These are phyloP conservation scores for Daubentonia madagascariensis DNA, from an alignment of 2,113 vertebrate species.

Conservation along the genomic window DNA sequence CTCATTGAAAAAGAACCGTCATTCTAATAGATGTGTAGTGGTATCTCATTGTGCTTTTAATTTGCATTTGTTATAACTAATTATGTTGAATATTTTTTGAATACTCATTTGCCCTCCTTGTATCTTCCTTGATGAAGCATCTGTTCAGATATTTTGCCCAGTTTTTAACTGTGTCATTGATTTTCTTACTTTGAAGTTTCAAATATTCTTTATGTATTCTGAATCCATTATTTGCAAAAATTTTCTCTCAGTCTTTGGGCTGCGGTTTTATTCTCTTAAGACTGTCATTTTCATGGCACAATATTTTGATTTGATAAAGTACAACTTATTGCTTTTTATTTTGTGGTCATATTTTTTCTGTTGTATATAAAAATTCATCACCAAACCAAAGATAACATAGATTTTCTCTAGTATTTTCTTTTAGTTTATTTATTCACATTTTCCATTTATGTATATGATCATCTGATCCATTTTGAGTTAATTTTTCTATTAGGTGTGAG, in stretches of 20 bases:
- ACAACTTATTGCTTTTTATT: not conserved
- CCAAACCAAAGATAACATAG: not conserved
- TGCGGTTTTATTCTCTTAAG: not conserved
- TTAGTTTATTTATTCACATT: not conserved
- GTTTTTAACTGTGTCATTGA: not conserved
- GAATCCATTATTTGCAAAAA: not conserved
- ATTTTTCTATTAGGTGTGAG: not conserved
- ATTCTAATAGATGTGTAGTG: not conserved
- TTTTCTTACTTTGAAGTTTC: not conserved
- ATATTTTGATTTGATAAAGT: not conserved
- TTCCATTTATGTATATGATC: not conserved
- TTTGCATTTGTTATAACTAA: not conserved
- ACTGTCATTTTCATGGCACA: not conserved
- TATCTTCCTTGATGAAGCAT: not conserved
- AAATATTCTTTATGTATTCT: not conserved
- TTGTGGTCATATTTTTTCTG: not conserved
- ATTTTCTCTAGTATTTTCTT: not conserved
- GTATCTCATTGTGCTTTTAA: not conserved
- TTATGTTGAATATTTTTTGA: not conserved
- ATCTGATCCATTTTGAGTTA: not conserved
- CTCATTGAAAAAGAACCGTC: not conserved
- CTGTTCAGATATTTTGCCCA: not conserved
- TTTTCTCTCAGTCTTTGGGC: not conserved
- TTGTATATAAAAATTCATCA: not conserved
- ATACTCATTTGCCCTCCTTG: not conserved